These are phyloP conservation scores for Rousettus madagascariensis DNA, from an alignment of 2,797 vertebrate species.

Conservation along the genomic window DNA sequence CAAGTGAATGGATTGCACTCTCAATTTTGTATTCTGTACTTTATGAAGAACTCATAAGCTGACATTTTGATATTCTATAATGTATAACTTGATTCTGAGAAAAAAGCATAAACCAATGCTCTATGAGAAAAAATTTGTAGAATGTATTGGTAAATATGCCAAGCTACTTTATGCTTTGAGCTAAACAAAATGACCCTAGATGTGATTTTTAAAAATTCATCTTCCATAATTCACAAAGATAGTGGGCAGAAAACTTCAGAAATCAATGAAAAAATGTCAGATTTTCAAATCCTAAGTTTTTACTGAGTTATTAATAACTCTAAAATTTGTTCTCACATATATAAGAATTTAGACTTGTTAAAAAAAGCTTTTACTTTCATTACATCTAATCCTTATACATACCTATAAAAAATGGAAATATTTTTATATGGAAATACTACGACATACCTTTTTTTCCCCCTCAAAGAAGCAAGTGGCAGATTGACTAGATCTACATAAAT, in stretches of 20 bases:
- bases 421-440: background rate
- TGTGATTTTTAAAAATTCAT: background rate
- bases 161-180: background rate
- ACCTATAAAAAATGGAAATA: background rate
- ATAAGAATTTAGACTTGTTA: background rate
- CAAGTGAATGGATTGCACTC: background rate
- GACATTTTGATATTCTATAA: background rate
- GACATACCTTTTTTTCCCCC: background rate
- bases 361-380: background rate
- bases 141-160: background rate
- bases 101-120: background rate
- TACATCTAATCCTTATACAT: background rate
- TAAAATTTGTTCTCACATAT: background rate
- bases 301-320: background rate
- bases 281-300: background rate
- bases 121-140: background rate
- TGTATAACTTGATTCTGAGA: background rate
- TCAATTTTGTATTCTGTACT: background rate
- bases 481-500: background rate
- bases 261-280: background rate
- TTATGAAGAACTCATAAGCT: background rate
- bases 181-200: background rate
- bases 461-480: background rate
- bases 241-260: background rate
- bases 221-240: background rate